These are phyloP conservation scores for Apolygus lucorum DNA, from an alignment of 1,140 invertebrate species.

Conservation along the genomic window DNA sequence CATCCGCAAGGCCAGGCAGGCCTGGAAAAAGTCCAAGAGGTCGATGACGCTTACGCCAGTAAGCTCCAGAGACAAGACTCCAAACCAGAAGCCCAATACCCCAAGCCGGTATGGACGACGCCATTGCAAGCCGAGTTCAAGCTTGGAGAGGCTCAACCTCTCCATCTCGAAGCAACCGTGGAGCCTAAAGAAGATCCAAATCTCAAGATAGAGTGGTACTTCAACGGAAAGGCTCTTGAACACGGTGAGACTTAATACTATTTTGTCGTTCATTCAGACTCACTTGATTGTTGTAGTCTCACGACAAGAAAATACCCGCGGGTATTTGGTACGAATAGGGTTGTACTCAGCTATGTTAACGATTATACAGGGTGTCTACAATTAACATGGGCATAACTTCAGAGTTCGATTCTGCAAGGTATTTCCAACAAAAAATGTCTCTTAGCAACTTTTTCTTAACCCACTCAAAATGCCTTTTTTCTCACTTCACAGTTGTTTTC, in stretches of 20 bases:
- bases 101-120: conserved; percentile 79
- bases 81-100: conserved; percentile 63
- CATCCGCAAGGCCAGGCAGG: conserved; percentile 82
- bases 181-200: conserved; percentile 95
- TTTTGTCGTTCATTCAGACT: too few relatives aligned
- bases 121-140: conserved; percentile 71
- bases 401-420: too few relatives aligned
- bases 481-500: too few relatives aligned
- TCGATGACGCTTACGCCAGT: conserved; percentile 62
- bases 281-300: too few relatives aligned
- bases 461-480: too few relatives aligned
- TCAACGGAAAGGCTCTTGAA: conserved; percentile 78
- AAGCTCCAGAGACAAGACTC: conserved; percentile 56
- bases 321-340: too few relatives aligned
- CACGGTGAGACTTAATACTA: conserved; percentile 52
- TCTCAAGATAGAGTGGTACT: conserved; percentile 88
- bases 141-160: conserved; percentile 79
- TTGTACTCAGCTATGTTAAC: too few relatives aligned
- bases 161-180: conserved; percentile 87
- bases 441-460: too few relatives aligned
- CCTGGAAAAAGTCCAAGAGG: conserved; percentile 74
- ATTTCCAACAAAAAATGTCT: too few relatives aligned
- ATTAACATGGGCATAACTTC: too few relatives aligned
- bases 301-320: too few relatives aligned
- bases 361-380: too few relatives aligned